Percentiles rank a stretch among this genome's conserved stretches.
phyloP scores from a whole-genome alignment of 37 sponge, comb jelly and placozoan species.

The Spongilla lacustris region DNA sequence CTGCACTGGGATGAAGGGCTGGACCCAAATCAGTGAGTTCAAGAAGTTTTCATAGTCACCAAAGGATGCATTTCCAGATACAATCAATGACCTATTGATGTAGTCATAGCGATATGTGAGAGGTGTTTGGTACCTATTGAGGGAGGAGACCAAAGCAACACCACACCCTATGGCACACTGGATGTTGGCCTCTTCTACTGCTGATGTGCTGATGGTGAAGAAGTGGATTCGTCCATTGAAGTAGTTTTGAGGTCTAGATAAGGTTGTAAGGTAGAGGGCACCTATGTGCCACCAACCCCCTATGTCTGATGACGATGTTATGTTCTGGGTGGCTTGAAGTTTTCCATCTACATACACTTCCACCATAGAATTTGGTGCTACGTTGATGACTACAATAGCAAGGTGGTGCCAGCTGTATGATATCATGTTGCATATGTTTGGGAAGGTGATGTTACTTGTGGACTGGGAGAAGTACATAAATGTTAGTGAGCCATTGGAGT shows the following conservation, averaged over 20 bases:
- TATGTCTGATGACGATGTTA: slow-evolving; percentile 26
- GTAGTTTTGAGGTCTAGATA: slow-evolving; percentile 19
- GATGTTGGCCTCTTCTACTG: slow-evolving; percentile 32
- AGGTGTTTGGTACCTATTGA: background rate
- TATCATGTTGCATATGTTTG: slow-evolving; percentile 41
- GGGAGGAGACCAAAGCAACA: slow-evolving; percentile 45
- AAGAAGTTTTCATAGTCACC: slow-evolving; percentile 62
- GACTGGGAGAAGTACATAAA: slow-evolving; percentile 33
- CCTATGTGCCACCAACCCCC: slow-evolving; percentile 41
- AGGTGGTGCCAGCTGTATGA: slow-evolving; percentile 71
- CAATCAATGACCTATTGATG: slow-evolving; percentile 27
- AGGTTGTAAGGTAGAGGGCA: background rate
- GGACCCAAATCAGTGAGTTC: slow-evolving; percentile 59
- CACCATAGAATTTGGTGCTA: background rate
- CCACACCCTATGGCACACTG: slow-evolving; percentile 85
- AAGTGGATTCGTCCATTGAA: slow-evolving; percentile 71
- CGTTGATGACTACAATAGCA: slow-evolving; percentile 41
- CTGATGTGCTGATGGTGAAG: slow-evolving; percentile 26
- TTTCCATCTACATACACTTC: slow-evolving; percentile 67
- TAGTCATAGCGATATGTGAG: slow-evolving; percentile 49
- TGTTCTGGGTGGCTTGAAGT: background rate
- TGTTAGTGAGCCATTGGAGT: slow-evolving; percentile 28
- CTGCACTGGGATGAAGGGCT: slow-evolving; percentile 53
- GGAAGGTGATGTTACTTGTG: slow-evolving; percentile 21
- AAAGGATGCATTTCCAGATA: slow-evolving; percentile 5